Evolutionary conservation across 1,140 invertebrate genomes (phyloP), one percentile per base, ranked within the genome.

Genomic region (Hyles vespertilio): DNA sequence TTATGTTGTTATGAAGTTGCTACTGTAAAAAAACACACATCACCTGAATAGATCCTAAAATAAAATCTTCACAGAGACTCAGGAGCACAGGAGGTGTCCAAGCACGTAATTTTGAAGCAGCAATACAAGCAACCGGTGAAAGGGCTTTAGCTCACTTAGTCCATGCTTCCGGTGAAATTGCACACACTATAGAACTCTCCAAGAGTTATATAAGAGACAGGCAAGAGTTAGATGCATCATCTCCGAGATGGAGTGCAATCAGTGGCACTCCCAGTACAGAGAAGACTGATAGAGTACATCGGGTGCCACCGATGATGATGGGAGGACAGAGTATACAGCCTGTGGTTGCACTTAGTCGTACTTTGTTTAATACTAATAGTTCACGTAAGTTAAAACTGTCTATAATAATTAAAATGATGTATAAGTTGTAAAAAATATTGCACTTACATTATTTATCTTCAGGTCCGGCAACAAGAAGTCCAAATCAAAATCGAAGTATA

Each of bases 241-340:
- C 74, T 3, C 77, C 80, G 3, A 50, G 74, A 10, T 87, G 80
- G 80, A 86, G 79, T 54, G 65, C 55, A 2, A 59, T 78, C 3
- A 71, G 77, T 48, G 74, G 63, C 5, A 76, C 74, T 5, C 74
- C 74, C 0, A 64, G 45, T 8, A 63, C 47, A 0, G 81, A 82
- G 2, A 82, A 67, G 57, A 67, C 43, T 0, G 82, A 84, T 2
- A 81, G 65, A 56, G 64, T 88, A 2, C 75, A 84, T 56, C 64
- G 75, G 53, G 85, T 88, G 5, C 72, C 72, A 7, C 85, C 85
- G 0, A 67, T 78, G 70, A 58, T 84, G 56, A 70, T 84, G 50
- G 80, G 76, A 8, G 81, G 85, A 3, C 74, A 71, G 48, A 76
- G 77, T 1, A 77, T 84, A 44, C 84, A 88, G 52, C 84, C 84